Conservation (phyloP, 2,888 invertebrate genomes). For the Autographa gamma region DNA sequence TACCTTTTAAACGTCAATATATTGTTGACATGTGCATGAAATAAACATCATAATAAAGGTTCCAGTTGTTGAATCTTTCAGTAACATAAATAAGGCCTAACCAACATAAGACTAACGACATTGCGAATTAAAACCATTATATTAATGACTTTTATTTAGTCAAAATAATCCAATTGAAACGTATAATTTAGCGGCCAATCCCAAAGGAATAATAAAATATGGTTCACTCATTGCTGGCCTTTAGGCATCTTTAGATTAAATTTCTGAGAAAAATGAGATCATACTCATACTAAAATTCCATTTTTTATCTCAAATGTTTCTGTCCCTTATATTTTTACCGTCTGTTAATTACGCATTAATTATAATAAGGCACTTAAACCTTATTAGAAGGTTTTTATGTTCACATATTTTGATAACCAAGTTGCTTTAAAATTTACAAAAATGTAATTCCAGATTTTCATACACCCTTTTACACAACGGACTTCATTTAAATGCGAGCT, state of each 20-base stretch:
- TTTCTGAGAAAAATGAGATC: conserved; percentile 6
- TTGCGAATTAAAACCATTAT: conserved; percentile 3
- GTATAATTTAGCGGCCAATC: conserved; percentile 29
- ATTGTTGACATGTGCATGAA: too few relatives aligned
- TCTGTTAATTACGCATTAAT: background rate
- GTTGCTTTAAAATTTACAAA: background rate
- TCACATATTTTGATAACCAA: background rate
- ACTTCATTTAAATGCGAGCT: too few relatives aligned
- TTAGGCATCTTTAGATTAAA: conserved; percentile 28
- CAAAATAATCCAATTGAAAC: conserved; percentile 31
- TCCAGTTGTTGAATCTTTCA: too few relatives aligned
- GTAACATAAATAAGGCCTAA: too few relatives aligned
- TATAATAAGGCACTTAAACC: background rate
- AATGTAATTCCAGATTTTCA: too few relatives aligned
- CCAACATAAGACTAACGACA: background rate
- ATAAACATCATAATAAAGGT: too few relatives aligned
- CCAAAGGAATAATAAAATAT: conserved; percentile 37
- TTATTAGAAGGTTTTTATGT: background rate
- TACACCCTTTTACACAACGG: too few relatives aligned
- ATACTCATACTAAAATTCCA: background rate
- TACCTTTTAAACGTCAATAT: too few relatives aligned
- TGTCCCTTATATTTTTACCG: background rate
- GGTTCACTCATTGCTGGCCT: conserved; percentile 24
- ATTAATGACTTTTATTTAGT: conserved; percentile 18
- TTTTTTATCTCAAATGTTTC: background rate